A percentile compares a stretch with the other conserved stretches of the same genome.
These are phyloP conservation scores for Schizothorax lantsangensis DNA, from an alignment of 2,797 vertebrate species.

Conservation along the genomic window DNA sequence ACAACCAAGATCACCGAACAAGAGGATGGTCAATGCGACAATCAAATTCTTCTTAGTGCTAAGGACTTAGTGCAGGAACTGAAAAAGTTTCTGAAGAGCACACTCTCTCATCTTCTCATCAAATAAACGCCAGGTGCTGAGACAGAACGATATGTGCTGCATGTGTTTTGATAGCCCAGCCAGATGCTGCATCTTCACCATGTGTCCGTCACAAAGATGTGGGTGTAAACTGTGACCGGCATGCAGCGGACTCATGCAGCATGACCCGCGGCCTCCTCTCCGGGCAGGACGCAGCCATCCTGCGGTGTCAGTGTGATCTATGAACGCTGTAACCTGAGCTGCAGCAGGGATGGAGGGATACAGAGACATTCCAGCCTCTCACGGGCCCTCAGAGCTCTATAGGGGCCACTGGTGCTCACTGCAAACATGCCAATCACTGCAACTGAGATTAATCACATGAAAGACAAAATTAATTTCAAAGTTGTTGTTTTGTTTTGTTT, in stretches of 20 bases:
- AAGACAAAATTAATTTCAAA: neutral
- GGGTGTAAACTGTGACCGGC: conserved; percentile 20
- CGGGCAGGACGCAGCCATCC: conserved; percentile 56
- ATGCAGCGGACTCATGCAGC: neutral
- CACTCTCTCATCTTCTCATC: neutral
- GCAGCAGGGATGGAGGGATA: conserved; percentile 64
- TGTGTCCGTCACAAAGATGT: neutral
- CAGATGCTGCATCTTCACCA: conserved; percentile 19
- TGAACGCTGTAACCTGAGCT: conserved; percentile 79
- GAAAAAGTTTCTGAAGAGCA: neutral
- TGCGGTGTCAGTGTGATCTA: conserved; percentile 81
- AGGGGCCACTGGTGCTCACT: conserved; percentile 78
- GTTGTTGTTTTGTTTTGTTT: too few relatives aligned
- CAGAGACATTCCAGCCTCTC: conserved; percentile 64
- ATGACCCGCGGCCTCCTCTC: neutral
- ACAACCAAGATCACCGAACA: neutral
- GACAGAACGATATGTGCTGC: neutral
- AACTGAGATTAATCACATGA: conserved; percentile 67
- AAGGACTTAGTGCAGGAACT: neutral
- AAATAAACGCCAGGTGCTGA: neutral
- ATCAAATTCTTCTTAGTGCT: neutral
- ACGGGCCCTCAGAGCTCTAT: conserved; percentile 69
- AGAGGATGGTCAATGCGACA: neutral
- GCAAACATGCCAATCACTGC: conserved; percentile 73
- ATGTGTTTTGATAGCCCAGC: neutral